Evolutionary conservation across 1,140 invertebrate species (phyloP).

Genomic region (Hesperophylax magnus): DNA sequence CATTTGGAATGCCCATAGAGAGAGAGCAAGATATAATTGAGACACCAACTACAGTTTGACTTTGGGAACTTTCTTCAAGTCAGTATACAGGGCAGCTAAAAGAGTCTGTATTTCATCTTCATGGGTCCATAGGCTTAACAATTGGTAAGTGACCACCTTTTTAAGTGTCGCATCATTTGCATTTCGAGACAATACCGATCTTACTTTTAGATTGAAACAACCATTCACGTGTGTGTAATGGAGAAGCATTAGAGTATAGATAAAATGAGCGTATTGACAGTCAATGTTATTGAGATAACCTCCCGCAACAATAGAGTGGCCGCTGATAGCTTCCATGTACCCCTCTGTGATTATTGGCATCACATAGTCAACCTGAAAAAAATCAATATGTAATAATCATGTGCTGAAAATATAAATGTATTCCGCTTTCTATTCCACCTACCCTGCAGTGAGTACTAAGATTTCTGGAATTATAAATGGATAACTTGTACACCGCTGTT

Average conservation of each 20-base stretch:
- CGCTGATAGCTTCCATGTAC: conserved; percentile 65
- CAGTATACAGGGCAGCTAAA: conserved; percentile 16
- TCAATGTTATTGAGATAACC: conserved; percentile 67
- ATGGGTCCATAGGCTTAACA: conserved; percentile 66
- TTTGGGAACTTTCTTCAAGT: no score
- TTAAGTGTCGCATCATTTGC: conserved; percentile 62
- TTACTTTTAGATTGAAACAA: conserved; percentile 68
- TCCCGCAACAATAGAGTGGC: conserved; percentile 59
- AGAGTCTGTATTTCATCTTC: conserved; percentile 60
- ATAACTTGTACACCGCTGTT: no score
- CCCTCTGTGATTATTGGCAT: conserved; percentile 67
- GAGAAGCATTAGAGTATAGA: conserved; percentile 67
- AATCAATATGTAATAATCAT: neutral
- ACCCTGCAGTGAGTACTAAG: no score
- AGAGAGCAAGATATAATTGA: no score
- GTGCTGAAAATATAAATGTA: no score
- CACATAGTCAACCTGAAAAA: conserved; percentile 67
- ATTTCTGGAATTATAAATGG: no score
- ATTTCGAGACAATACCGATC: conserved; percentile 65
- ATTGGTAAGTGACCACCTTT: conserved; percentile 64
- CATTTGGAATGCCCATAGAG: no score
- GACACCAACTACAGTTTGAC: no score
- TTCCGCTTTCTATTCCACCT: no score
- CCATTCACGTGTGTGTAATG: conserved; percentile 67
- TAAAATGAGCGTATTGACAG: conserved; percentile 67